Conservation (phyloP, 2,888 invertebrate genomes). For the Melipona beecheii region DNA sequence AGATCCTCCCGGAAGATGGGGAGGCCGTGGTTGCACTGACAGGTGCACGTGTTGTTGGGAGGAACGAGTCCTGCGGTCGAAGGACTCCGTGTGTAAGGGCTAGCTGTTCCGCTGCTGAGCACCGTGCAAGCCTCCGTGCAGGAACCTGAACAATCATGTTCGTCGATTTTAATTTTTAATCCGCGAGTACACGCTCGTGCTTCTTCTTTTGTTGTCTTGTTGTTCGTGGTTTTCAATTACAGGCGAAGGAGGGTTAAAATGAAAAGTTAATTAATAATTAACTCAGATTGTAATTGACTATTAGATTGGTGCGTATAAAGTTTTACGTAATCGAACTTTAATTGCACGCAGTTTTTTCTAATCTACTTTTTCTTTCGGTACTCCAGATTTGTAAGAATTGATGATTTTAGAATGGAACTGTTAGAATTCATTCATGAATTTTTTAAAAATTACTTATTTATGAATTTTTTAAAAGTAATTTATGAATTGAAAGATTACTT, state of each 20-base stretch:
- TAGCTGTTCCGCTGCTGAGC: constrained; percentile 88
- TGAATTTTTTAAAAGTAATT: too few species aligned
- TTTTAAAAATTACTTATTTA: too few species aligned
- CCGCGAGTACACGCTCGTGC: too few species aligned
- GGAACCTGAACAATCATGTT: constrained; percentile 72
- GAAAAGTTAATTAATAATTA: background rate
- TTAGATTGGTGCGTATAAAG: too few species aligned
- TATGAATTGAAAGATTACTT: too few species aligned
- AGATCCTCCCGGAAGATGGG: constrained; percentile 94
- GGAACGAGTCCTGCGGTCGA: constrained; percentile 79
- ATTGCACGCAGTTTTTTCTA: too few species aligned
- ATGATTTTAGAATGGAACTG: too few species aligned
- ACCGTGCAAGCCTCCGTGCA: constrained; percentile 88
- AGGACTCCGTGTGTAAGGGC: constrained; percentile 84
- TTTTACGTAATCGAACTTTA: too few species aligned
- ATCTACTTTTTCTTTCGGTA: too few species aligned
- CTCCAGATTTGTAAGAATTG: too few species aligned
- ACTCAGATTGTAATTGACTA: background rate
- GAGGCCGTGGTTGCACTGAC: constrained; percentile 91
- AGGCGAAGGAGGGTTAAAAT: too few species aligned
- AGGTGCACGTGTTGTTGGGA: constrained; percentile 87
- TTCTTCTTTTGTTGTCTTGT: background rate
- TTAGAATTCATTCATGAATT: too few species aligned
- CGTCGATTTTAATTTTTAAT: background rate
- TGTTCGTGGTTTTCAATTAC: background rate